A percentile compares a stretch with the other conserved stretches of the same genome.
Conservation (phyloP, 2,888 invertebrate genomes). For the Philereme vetulata region DNA sequence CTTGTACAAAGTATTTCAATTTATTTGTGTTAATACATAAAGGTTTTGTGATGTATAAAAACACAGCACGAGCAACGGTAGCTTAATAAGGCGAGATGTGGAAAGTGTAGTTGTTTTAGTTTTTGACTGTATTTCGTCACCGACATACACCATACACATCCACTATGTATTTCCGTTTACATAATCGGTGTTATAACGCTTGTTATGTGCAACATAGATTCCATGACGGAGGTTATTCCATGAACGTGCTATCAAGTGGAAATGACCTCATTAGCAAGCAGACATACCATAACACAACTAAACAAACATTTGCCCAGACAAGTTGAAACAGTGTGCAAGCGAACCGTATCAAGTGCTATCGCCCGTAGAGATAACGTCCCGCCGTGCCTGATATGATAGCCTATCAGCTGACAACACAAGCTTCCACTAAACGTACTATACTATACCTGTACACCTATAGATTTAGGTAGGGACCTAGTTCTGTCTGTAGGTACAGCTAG, state of each 20-base stretch:
- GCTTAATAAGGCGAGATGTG: background rate
- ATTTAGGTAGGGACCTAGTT: background rate
- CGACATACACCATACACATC: background rate
- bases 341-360: constrained; percentile 66
- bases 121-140: background rate
- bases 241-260: constrained; percentile 44
- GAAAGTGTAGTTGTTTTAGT: background rate
- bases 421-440: background rate
- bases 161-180: background rate
- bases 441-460: background rate
- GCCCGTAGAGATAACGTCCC: constrained; percentile 53
- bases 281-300: constrained; percentile 57
- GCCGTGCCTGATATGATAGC: constrained; percentile 33
- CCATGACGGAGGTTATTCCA: constrained; percentile 44
- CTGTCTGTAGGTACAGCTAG: too few relatives aligned
- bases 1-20: too few relatives aligned
- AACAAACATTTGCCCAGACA: constrained; percentile 74
- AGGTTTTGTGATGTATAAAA: background rate
- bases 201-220: constrained; percentile 3
- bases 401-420: constrained; percentile 37
- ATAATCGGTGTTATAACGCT: constrained; percentile 5
- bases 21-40: too few relatives aligned
- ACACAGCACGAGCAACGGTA: background rate
- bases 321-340: constrained; percentile 64
- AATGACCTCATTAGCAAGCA: constrained; percentile 59